phyloP scores from a whole-genome alignment of 2,888 invertebrate genomes.

The Pycnomerus fuliginosus region DNA sequence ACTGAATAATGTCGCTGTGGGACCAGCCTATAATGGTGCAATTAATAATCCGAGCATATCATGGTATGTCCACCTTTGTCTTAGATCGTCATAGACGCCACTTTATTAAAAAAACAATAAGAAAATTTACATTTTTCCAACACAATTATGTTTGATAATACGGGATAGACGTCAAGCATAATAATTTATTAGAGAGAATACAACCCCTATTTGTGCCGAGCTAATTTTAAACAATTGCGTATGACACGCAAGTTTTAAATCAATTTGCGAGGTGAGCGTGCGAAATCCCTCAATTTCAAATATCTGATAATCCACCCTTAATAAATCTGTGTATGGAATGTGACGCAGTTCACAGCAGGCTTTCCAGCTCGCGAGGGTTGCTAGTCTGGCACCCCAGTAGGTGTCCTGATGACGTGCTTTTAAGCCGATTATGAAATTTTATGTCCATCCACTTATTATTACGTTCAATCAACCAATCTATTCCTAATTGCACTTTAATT shows the following conservation, averaged over 20 bases:
- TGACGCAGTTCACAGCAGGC: constrained; percentile 44
- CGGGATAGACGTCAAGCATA: no score
- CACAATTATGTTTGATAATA: no score
- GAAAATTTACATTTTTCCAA: no score
- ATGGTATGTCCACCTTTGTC: constrained; percentile 8
- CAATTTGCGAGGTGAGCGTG: not conserved
- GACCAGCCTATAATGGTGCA: constrained; percentile 17
- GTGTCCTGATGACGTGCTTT: constrained; percentile 37
- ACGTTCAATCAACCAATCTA: constrained; percentile 31
- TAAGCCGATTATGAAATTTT: constrained; percentile 45
- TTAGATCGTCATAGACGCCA: constrained; percentile 6
- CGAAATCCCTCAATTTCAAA: constrained; percentile 2
- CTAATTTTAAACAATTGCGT: no score
- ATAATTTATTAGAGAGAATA: no score
- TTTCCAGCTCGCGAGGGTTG: constrained; percentile 28
- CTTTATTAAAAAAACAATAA: constrained; percentile 19
- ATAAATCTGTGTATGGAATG: constrained; percentile 45
- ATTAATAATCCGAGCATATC: constrained; percentile 22
- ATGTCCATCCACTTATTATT: constrained; percentile 36
- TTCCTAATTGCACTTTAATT: no score
- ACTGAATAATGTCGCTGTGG: constrained; percentile 19
- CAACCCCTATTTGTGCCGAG: no score
- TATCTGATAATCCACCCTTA: constrained; percentile 44
- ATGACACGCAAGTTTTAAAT: no score
- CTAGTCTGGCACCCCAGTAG: constrained; percentile 12